Conservation (phyloP, 2,888 invertebrate species). For the Sarcophaga carnaria region DNA sequence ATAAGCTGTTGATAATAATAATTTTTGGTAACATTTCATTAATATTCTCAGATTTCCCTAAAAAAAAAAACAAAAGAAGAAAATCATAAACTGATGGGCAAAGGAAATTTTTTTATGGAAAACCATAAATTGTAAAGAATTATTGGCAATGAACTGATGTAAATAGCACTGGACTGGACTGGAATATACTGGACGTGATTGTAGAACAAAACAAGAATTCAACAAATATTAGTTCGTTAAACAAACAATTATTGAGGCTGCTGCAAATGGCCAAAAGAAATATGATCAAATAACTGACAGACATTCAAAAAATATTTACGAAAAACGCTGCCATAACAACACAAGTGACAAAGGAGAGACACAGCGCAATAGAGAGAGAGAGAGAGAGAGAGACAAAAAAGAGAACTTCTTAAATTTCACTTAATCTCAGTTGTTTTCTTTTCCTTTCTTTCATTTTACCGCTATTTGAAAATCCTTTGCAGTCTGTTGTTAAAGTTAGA, state of each 20-base stretch:
- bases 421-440: neutral
- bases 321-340: too few species aligned
- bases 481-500: neutral
- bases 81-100: neutral
- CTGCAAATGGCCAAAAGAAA: neutral
- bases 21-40: constrained; percentile 41
- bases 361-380: too few species aligned
- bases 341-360: too few species aligned
- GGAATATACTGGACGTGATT: too few species aligned
- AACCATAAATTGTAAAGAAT: constrained; percentile 30
- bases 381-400: too few species aligned
- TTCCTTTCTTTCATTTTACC: neutral
- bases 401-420: neutral
- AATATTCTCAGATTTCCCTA: constrained; percentile 43
- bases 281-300: neutral
- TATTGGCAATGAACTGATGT: neutral
- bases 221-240: neutral
- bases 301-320: too few species aligned
- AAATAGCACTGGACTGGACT: neutral
- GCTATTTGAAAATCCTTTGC: neutral
- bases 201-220: neutral
- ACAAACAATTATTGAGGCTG: neutral
- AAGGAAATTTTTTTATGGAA: neutral
- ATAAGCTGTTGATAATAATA: constrained; percentile 5
- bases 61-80: neutral